These are phyloP conservation scores for Acheta domesticus DNA, from an alignment of 2,888 invertebrate genomes.

Conservation along the genomic window DNA sequence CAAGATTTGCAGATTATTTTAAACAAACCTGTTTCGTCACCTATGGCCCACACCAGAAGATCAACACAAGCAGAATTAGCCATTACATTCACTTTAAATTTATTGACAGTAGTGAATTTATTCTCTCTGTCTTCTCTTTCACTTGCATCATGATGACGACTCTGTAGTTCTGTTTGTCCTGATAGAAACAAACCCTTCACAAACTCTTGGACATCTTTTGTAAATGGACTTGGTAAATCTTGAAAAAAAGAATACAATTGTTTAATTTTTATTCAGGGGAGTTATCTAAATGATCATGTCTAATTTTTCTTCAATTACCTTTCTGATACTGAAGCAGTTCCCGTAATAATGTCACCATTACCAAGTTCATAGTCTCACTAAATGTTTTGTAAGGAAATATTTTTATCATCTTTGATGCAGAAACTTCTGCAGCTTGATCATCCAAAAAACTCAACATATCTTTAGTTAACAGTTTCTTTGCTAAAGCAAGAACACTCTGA, in stretches of 20 bases:
- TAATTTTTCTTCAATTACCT: slow-evolving; percentile 43
- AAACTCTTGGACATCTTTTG: slow-evolving; percentile 88
- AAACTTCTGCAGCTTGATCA: slow-evolving; percentile 77
- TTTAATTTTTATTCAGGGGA: neutral
- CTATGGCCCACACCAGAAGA: slow-evolving; percentile 95
- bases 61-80: slow-evolving; percentile 97
- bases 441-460: slow-evolving; percentile 78
- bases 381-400: slow-evolving; percentile 91
- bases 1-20: no score
- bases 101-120: slow-evolving; percentile 77
- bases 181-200: slow-evolving; percentile 84
- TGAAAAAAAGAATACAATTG: slow-evolving; percentile 30
- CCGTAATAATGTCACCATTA: slow-evolving; percentile 84
- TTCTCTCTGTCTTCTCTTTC: slow-evolving; percentile 79
- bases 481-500: slow-evolving; percentile 72
- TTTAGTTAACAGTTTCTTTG: slow-evolving; percentile 82
- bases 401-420: slow-evolving; percentile 59
- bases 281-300: neutral
- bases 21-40: slow-evolving; percentile 84
- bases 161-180: slow-evolving; percentile 89
- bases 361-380: slow-evolving; percentile 90
- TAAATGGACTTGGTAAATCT: slow-evolving; percentile 84
- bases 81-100: slow-evolving; percentile 92
- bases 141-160: slow-evolving; percentile 78
- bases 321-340: slow-evolving; percentile 88